Evolutionary conservation across 1,140 invertebrate genomes (phyloP).

Genomic region (Uloborus diversus): DNA sequence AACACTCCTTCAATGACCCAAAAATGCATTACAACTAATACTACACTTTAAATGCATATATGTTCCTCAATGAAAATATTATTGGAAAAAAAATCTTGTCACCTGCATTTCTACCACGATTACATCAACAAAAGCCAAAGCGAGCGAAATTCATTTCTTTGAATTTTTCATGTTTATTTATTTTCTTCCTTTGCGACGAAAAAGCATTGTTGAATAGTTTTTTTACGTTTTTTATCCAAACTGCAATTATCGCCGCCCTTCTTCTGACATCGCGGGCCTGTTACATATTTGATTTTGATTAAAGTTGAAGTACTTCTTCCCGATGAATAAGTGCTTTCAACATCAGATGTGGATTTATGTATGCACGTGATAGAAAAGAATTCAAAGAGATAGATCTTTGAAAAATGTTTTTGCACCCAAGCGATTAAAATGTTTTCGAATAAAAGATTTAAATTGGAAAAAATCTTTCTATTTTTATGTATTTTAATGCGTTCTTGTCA

Average conservation of each 20-base stretch:
- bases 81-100: conserved; percentile 4
- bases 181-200: not conserved
- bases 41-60: conserved; percentile 45
- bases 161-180: not conserved
- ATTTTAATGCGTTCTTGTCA: too few relatives aligned
- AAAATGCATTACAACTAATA: too few relatives aligned
- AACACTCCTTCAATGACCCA: too few relatives aligned
- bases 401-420: too few relatives aligned
- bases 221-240: not conserved
- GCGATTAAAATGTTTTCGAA: too few relatives aligned
- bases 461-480: too few relatives aligned
- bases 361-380: too few relatives aligned
- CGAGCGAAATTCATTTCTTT: conserved; percentile 19
- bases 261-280: not conserved
- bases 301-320: conserved; percentile 16
- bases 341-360: too few relatives aligned
- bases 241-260: conserved; percentile 1
- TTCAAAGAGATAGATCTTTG: too few relatives aligned
- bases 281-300: conserved; percentile 46
- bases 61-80: not conserved
- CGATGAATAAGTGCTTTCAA: not conserved
- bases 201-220: not conserved
- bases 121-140: conserved; percentile 7
- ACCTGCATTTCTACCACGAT: not conserved
- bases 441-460: too few relatives aligned